Base-by-base conservation (phyloP, 2,797 vertebrate species). In the Fistularia tabacaria region DNA sequence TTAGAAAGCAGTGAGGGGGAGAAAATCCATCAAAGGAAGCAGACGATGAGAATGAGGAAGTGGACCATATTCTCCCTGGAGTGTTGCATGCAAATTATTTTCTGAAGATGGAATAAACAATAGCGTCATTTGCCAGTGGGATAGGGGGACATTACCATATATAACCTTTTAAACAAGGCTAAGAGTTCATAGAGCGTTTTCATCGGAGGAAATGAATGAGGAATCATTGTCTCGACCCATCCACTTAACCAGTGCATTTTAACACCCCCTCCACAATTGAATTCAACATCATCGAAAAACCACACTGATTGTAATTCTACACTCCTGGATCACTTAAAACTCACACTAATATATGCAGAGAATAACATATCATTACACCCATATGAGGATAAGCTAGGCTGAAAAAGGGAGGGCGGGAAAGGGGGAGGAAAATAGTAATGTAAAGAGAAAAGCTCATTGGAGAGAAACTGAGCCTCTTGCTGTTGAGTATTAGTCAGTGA, bases 301-400 rank as follows among this genome's bases (percentile, higher is more conserved):
- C 15, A 74, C 49, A 42, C 79, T 73, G 83, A 87, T 82, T 87
- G 72, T 80, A 83, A 84, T 83, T 80, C 78, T 65, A 81, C 77
- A 81, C 69, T 79, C 67, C 57, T 56, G 51, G 53, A 64, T 74
- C 67, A 7, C 73, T 82, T 86, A 85, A 85, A 84, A 87, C 71
- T 66, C 68, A 59, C 51, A 53, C 77, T 85, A 85, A 85, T 88
- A 77, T 66, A 81, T 13, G 38, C 60, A 38, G 49, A 57, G 49
- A 57, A 59, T 54, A 83, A 81, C 75, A 79, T 80, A 81, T 79
- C 64, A 86, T 86, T 87, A 85, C 56, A 70, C 57, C 50, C 54
- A 45, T 70, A 72, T n/a, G 66, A 80, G 69, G 68, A 71, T 65
- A 66, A 57, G 68, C 55, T 2, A 60, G 52, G 51, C 38, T 64